Percentiles rank a stretch among this genome's conserved stretches.
phyloP scores from a whole-genome alignment of 1,140 invertebrate genomes.

The Cotesia glomerata region DNA sequence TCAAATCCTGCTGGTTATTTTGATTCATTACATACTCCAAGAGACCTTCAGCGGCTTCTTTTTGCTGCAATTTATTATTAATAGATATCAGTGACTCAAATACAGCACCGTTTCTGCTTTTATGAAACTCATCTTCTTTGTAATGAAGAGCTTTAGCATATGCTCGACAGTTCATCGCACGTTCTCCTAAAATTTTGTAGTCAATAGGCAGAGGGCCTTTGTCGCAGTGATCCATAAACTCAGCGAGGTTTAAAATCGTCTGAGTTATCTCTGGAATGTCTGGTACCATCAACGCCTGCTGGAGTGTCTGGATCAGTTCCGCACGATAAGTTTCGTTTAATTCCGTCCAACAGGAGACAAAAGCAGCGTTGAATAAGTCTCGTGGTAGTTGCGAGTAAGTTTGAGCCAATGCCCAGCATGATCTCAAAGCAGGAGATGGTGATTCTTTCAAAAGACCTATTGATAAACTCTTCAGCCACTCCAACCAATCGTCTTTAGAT shows the following conservation, averaged over 20 bases:
- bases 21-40: conserved; percentile 90
- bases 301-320: conserved; percentile 86
- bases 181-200: conserved; percentile 78
- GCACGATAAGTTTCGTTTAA: conserved; percentile 80
- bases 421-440: conserved; percentile 88
- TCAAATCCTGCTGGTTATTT: conserved; percentile 67
- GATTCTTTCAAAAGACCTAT: conserved; percentile 95
- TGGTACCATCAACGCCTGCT: conserved; percentile 89
- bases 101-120: conserved; percentile 73
- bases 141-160: conserved; percentile 97
- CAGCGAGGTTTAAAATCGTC: conserved; percentile 95
- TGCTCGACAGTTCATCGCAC: conserved; percentile 85
- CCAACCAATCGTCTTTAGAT: conserved; percentile 98
- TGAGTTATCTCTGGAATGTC: conserved; percentile 97
- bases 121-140: conserved; percentile 95
- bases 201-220: conserved; percentile 92
- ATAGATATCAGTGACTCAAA: conserved; percentile 95
- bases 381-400: conserved; percentile 91
- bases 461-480: conserved; percentile 91
- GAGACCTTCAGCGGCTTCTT: conserved; percentile 93
- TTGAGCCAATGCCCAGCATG: conserved; percentile 91
- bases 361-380: conserved; percentile 98
- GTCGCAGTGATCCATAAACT: conserved; percentile 99
- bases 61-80: conserved; percentile 98
- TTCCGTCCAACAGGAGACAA: conserved; percentile 99